Evolutionary conservation across 2,888 invertebrate genomes (phyloP).

Genomic region (Nomada goodeniana): DNA sequence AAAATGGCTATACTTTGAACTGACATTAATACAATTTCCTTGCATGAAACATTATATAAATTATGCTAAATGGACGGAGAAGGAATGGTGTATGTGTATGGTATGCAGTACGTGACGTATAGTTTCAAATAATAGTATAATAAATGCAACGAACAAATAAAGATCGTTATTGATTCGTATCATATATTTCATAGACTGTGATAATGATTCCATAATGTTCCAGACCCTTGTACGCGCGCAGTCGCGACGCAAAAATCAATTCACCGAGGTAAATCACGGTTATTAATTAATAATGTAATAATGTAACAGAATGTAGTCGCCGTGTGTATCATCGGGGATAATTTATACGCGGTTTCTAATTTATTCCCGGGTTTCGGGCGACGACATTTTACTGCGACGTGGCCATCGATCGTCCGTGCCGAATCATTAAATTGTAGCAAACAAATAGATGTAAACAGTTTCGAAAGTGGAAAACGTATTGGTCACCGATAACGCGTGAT

Average conservation of each 20-base stretch:
- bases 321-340: neutral
- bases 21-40: too few species aligned
- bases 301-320: conserved; percentile 23
- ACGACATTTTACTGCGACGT: conserved; percentile 46
- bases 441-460: conserved; percentile 52
- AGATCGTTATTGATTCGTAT: too few species aligned
- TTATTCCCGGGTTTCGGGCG: conserved; percentile 36
- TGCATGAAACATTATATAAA: too few species aligned
- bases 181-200: conserved; percentile 21
- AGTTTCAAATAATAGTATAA: too few species aligned
- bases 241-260: conserved; percentile 33
- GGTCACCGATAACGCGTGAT: conserved; percentile 46
- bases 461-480: conserved; percentile 51
- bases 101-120: too few species aligned
- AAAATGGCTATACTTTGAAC: too few species aligned
- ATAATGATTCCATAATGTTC: neutral
- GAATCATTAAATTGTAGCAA: conserved; percentile 49
- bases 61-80: too few species aligned
- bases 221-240: neutral
- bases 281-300: conserved; percentile 52
- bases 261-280: conserved; percentile 1
- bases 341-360: conserved; percentile 37
- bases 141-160: too few species aligned
- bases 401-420: conserved; percentile 12
- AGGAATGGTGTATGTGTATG: too few species aligned